These are phyloP conservation scores for Oplegnathus fasciatus DNA, from an alignment of 2,113 vertebrate species.

Conservation along the genomic window DNA sequence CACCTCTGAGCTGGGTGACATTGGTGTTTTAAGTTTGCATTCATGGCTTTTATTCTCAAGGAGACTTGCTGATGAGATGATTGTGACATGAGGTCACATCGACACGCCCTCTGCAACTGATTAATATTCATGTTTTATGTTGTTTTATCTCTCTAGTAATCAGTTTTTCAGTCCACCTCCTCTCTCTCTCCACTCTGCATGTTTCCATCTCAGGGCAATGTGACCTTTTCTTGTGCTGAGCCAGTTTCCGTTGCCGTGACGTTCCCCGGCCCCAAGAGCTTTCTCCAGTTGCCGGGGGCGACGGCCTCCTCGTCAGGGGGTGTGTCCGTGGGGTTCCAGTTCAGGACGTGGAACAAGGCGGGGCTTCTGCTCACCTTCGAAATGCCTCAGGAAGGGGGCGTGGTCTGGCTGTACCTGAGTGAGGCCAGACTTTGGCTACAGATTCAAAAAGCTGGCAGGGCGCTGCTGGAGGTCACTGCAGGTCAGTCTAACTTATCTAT, in stretches of 20 bases:
- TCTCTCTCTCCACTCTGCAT: neutral
- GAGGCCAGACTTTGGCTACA: conserved; percentile 88
- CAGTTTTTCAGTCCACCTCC: neutral
- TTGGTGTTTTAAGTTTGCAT: conserved; percentile 43
- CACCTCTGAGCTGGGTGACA: conserved; percentile 45
- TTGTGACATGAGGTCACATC: conserved; percentile 15
- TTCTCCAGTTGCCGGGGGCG: conserved; percentile 84
- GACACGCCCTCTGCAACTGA: conserved; percentile 28
- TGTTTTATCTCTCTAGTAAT: conserved; percentile 50
- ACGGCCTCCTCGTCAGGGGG: neutral
- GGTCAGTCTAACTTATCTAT: no score
- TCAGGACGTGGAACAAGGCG: conserved; percentile 93
- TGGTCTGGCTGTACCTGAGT: conserved; percentile 87
- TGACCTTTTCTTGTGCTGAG: conserved; percentile 89
- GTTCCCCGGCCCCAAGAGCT: conserved; percentile 88
- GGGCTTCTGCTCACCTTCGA: conserved; percentile 90
- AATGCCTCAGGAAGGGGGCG: conserved; percentile 79
- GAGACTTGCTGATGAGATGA: conserved; percentile 65
- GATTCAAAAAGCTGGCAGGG: conserved; percentile 86
- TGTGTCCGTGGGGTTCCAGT: conserved; percentile 87
- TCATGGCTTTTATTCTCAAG: conserved; percentile 37
- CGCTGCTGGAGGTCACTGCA: conserved; percentile 81
- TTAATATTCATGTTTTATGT: conserved; percentile 70
- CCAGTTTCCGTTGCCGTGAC: conserved; percentile 89
- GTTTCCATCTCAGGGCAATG: conserved; percentile 86